Percentiles rank a stretch among this genome's conserved stretches.
phyloP scores from a whole-genome alignment of 23 tunicate species.

The Oikopleura dioica region DNA sequence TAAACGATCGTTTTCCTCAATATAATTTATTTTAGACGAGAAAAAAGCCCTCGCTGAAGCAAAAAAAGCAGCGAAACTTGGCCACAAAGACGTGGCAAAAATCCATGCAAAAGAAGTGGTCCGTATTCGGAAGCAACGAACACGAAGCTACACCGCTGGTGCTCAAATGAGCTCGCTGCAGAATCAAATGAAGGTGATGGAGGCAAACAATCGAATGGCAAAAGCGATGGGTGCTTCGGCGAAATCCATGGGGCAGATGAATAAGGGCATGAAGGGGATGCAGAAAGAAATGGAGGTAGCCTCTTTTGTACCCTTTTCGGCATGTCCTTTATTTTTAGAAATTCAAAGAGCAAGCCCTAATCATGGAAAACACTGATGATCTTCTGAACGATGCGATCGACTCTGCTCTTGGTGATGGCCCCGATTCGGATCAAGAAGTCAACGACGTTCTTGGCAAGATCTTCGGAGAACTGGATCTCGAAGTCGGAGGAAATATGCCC shows the following conservation, averaged over 20 bases:
- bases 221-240: conserved; percentile 87
- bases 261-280: conserved; percentile 65
- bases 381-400: conserved; percentile 86
- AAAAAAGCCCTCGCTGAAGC: conserved; percentile 67
- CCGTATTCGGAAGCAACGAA: conserved; percentile 55
- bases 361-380: conserved; percentile 89
- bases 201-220: conserved; percentile 88
- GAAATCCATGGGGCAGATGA: conserved; percentile 66
- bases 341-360: conserved; percentile 45
- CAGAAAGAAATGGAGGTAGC: conserved; percentile 37
- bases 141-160: conserved; percentile 41
- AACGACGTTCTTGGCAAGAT: conserved; percentile 70
- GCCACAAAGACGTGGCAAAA: conserved; percentile 59
- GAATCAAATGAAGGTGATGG: conserved; percentile 57
- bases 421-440: conserved; percentile 77
- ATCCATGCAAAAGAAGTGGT: conserved; percentile 76
- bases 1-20: not conserved
- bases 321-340: conserved; percentile 5
- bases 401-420: conserved; percentile 28
- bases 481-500: conserved; percentile 48
- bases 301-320: not conserved
- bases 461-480: conserved; percentile 63
- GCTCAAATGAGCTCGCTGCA: conserved; percentile 37
- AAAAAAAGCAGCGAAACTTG: conserved; percentile 82
- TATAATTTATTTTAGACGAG: conserved; percentile 28